phyloP scores from a whole-genome alignment of 1,140 invertebrate genomes.

The Rhyacophila brunnea region DNA sequence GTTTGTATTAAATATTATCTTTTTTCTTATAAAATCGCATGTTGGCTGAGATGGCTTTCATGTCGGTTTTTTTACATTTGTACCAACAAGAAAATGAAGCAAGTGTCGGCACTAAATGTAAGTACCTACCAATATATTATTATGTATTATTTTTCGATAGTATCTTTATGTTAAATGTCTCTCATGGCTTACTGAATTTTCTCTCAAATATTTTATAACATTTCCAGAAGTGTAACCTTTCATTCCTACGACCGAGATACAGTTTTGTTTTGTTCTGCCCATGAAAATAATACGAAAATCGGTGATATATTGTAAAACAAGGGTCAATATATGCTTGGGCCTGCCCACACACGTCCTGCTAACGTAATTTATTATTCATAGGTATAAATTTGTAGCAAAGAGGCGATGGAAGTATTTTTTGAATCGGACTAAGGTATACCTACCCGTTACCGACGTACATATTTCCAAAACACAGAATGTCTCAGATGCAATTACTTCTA shows the following conservation, averaged over 20 bases:
- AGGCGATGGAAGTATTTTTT: constrained; percentile 15
- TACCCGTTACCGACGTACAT: neutral
- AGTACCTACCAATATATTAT: no score
- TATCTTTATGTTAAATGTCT: no score
- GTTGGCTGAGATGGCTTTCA: no score
- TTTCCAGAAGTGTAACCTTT: neutral
- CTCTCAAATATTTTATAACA: neutral
- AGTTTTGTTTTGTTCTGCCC: neutral
- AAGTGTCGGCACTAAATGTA: no score
- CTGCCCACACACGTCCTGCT: constrained; percentile 18
- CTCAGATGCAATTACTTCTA: no score
- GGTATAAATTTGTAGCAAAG: constrained; percentile 30
- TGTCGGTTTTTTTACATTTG: no score
- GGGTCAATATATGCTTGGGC: constrained; percentile 23
- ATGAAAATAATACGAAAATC: constrained; percentile 4
- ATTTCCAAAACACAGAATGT: no score
- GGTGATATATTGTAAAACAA: constrained; percentile 26
- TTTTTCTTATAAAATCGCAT: no score
- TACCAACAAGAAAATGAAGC: no score
- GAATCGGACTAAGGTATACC: constrained; percentile 13
- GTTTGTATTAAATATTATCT: no score
- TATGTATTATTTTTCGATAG: no score
- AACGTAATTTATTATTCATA: constrained; percentile 35
- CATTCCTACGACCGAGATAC: neutral
- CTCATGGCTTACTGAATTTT: no score